These are phyloP conservation scores for Brachyistius frenatus DNA, from an alignment of 2,113 vertebrate genomes.

Conservation along the genomic window DNA sequence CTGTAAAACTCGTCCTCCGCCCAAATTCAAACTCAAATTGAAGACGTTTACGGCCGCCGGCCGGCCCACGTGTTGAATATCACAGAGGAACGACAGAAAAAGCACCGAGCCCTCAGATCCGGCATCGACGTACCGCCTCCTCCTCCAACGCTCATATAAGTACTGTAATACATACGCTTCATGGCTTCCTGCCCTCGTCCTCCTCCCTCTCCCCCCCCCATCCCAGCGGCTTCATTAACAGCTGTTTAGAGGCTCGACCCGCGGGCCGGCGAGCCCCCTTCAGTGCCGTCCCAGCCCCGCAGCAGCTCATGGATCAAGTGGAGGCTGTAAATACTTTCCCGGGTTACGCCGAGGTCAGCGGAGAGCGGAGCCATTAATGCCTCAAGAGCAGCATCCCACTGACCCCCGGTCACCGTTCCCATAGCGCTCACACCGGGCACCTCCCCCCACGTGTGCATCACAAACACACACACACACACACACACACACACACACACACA, in stretches of 20 bases:
- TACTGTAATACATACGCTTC: conserved; percentile 38
- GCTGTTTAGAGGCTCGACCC: conserved; percentile 54
- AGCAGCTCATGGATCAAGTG: conserved; percentile 80
- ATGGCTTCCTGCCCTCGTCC: conserved; percentile 19
- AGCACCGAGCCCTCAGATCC: conserved; percentile 32
- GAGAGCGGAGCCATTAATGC: conserved; percentile 75
- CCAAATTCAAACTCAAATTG: conserved; percentile 82
- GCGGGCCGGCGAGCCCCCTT: conserved; percentile 33
- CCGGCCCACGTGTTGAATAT: conserved; percentile 72
- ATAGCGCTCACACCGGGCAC: conserved; percentile 42
- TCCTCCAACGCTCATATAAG: not conserved
- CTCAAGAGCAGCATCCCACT: conserved; percentile 77
- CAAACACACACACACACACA: not conserved
- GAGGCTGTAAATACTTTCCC: conserved; percentile 82
- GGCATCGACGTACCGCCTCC: conserved; percentile 46
- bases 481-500: conserved; percentile 7
- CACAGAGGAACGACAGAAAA: conserved; percentile 69
- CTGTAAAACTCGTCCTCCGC: conserved; percentile 75
- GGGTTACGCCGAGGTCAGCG: conserved; percentile 78
- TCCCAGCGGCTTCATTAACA: conserved; percentile 58
- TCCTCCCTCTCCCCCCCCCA: conserved; percentile 6
- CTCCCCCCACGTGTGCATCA: conserved; percentile 53
- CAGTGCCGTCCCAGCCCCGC: conserved; percentile 41
- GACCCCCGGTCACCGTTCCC: conserved; percentile 71
- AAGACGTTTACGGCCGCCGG: conserved; percentile 70